These are phyloP conservation scores for Crocallis elinguaria DNA, from an alignment of 2,888 invertebrate genomes.

Conservation along the genomic window DNA sequence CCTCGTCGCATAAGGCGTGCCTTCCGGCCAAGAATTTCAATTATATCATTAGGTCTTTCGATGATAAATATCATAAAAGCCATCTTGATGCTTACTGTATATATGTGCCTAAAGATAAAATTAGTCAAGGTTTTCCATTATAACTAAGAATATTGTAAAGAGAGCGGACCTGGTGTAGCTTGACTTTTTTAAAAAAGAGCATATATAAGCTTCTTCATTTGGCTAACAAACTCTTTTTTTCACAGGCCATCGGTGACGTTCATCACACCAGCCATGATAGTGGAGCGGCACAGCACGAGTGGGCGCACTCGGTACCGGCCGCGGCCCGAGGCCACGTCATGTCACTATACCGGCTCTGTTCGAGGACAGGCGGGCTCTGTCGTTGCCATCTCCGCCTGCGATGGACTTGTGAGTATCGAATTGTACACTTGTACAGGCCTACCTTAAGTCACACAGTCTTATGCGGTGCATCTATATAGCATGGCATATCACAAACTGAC, in stretches of 20 bases:
- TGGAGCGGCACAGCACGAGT: conserved; percentile 87
- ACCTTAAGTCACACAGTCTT: too few species aligned
- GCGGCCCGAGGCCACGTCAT: conserved; percentile 82
- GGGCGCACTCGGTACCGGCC: conserved; percentile 82
- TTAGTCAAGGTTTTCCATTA: too few species aligned
- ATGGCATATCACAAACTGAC: too few species aligned
- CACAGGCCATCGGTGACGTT: conserved; percentile 87
- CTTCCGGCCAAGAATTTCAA: conserved; percentile 48
- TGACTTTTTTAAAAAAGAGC: too few species aligned
- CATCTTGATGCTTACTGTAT: conserved; percentile 5
- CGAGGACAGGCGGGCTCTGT: conserved; percentile 88
- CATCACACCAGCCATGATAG: conserved; percentile 88
- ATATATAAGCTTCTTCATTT: too few species aligned
- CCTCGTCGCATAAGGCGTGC: conserved; percentile 47
- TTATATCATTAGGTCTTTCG: conserved; percentile 43
- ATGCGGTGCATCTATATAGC: too few species aligned
- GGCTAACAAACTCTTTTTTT: not conserved
- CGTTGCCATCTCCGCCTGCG: conserved; percentile 92
- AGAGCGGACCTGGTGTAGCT: too few species aligned
- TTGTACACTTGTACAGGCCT: too few species aligned
- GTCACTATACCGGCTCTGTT: conserved; percentile 92
- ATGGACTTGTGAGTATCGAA: conserved; percentile 93
- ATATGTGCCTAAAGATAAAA: too few species aligned
- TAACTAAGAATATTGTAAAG: too few species aligned
- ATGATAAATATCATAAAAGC: conserved; percentile 39